Conservation (phyloP, 1,140 invertebrate genomes). For the Xylocopa sonorina region DNA sequence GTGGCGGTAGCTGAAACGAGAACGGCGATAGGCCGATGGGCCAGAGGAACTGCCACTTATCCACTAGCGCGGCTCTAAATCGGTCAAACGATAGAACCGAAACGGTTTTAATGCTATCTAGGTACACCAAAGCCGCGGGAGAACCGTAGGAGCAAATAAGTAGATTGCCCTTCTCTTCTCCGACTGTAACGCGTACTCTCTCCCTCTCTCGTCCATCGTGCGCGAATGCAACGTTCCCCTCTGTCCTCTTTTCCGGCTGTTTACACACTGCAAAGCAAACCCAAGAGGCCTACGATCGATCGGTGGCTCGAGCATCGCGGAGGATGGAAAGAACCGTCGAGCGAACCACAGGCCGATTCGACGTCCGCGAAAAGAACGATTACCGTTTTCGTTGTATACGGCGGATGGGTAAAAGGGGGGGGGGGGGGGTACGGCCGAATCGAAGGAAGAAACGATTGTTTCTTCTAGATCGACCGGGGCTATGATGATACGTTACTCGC, state of each 20-base stretch:
- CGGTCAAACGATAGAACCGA: conserved; percentile 53
- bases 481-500: conserved; percentile 77
- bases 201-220: conserved; percentile 7
- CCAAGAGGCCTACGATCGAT: conserved; percentile 53
- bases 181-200: background rate
- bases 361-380: conserved; percentile 6
- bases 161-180: background rate
- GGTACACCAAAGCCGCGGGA: background rate
- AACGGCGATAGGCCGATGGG: too few species aligned
- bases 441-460: conserved; percentile 70
- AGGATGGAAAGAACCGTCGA: conserved; percentile 30
- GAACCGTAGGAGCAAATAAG: conserved; percentile 1
- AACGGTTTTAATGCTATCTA: conserved; percentile 45
- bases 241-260: conserved; percentile 62
- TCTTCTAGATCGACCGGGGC: conserved; percentile 75
- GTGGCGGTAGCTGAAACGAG: too few species aligned
- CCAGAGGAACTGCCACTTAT: conserved; percentile 69
- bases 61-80: conserved; percentile 59
- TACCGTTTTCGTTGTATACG: background rate
- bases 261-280: conserved; percentile 56
- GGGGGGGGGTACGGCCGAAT: too few species aligned
- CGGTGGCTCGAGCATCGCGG: conserved; percentile 28
- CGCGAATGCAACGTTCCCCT: conserved; percentile 35
- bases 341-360: too few species aligned
- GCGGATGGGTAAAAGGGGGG: background rate